phyloP scores from a whole-genome alignment of 2,797 vertebrate species.

The Coregonus ussuriensis region DNA sequence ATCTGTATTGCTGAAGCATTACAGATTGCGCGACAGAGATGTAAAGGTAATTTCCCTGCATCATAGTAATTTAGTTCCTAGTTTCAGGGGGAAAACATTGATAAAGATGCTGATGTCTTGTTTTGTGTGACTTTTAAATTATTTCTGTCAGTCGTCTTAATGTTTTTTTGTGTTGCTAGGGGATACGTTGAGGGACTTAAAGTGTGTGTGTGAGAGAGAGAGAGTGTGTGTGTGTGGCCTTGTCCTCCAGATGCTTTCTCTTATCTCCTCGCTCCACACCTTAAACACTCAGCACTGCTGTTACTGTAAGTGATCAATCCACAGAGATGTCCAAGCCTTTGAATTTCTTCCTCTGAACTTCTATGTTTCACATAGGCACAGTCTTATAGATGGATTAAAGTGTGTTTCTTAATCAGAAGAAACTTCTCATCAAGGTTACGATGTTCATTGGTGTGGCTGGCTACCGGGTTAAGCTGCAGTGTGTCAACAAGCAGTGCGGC shows the following conservation, averaged over 20 bases:
- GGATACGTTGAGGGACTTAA: background rate
- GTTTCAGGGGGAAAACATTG: slow-evolving; percentile 8
- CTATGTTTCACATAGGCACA: background rate
- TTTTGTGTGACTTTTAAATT: slow-evolving; percentile 13
- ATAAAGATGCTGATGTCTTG: slow-evolving; percentile 6
- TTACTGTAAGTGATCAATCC: slow-evolving; percentile 30
- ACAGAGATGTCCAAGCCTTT: slow-evolving; percentile 9
- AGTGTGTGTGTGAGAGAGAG: background rate
- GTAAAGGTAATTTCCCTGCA: background rate
- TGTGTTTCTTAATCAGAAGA: background rate
- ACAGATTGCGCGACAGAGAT: no score
- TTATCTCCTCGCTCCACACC: slow-evolving; percentile 32
- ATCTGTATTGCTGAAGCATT: no score
- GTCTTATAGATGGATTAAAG: background rate
- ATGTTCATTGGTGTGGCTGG: background rate
- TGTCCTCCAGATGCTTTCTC: slow-evolving; percentile 27
- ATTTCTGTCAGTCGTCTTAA: slow-evolving; percentile 3
- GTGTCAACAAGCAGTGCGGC: no score
- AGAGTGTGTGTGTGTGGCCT: background rate
- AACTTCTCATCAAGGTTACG: slow-evolving; percentile 7
- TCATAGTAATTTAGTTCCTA: slow-evolving; percentile 1
- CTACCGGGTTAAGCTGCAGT: no score
- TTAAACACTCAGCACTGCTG: slow-evolving; percentile 26
- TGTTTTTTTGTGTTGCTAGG: background rate
- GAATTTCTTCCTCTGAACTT: background rate